Conservation (phyloP, 2,797 vertebrate species). For the Morus bassanus region DNA sequence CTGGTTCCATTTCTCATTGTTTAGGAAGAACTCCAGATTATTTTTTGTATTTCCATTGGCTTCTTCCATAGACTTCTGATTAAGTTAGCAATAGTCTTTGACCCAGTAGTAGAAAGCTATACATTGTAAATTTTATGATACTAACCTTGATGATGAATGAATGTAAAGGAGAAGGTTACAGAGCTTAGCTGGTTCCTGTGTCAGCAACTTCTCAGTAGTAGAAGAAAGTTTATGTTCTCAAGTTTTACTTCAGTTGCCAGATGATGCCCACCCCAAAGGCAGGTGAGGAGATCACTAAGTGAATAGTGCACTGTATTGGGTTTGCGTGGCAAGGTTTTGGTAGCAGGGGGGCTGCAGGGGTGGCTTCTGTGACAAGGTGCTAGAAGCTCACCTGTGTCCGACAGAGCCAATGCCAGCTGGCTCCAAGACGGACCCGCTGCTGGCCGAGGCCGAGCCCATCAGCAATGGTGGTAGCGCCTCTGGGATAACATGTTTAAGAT, state of each 20-base stretch:
- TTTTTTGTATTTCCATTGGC: background rate
- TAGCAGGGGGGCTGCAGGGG: background rate
- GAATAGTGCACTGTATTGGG: background rate
- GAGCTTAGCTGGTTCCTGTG: background rate
- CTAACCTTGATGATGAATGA: background rate
- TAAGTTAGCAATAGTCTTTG: background rate
- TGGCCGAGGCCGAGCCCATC: background rate
- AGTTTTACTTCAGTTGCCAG: background rate
- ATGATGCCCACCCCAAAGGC: background rate
- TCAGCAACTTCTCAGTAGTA: background rate
- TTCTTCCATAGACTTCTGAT: background rate
- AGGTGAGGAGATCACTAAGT: background rate
- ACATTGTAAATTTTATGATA: background rate
- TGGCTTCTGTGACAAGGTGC: background rate
- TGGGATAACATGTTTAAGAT: background rate
- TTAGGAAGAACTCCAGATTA: background rate
- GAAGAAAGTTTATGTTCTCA: background rate
- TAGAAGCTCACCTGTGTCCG: background rate
- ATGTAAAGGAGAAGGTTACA: background rate
- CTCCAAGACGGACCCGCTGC: background rate
- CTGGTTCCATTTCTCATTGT: background rate
- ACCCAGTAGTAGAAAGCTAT: background rate
- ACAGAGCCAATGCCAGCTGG: background rate
- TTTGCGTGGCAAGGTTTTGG: background rate
- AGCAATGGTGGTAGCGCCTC: fast-evolving